Conservation (phyloP, 1,140 invertebrate species). For the Anadara kagoshimensis region DNA sequence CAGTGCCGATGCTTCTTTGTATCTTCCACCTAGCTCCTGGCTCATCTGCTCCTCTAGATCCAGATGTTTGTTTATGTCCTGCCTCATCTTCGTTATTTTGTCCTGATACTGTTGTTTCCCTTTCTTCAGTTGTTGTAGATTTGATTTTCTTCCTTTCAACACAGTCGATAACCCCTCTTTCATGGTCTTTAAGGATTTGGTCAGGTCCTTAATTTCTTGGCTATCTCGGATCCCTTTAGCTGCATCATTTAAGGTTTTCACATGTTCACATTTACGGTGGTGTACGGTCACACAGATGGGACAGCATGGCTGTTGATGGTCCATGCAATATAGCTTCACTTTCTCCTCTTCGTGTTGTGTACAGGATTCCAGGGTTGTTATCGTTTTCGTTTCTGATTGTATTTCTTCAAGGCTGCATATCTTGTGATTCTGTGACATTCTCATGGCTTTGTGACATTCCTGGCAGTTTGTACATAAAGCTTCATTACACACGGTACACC, state of each 20-base stretch:
- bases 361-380: background rate
- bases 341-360: background rate
- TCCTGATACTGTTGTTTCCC: too few relatives aligned
- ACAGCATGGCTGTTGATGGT: conserved; percentile 8
- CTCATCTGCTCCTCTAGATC: background rate
- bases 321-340: conserved; percentile 3
- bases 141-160: background rate
- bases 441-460: background rate
- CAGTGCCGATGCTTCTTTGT: background rate
- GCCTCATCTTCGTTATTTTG: background rate
- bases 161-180: background rate
- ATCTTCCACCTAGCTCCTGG: background rate
- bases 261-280: conserved; percentile 8
- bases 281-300: conserved; percentile 6
- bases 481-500: conserved; percentile 3
- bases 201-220: background rate
- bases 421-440: background rate
- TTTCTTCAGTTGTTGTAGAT: background rate
- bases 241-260: conserved; percentile 1
- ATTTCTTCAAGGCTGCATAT: background rate
- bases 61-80: background rate
- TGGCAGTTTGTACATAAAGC: background rate
- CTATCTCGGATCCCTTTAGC: background rate
- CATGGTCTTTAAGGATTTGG: background rate
- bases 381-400: background rate